Base-by-base conservation (phyloP, 2,888 invertebrate genomes). In the Tetramorium bicarinatum region DNA sequence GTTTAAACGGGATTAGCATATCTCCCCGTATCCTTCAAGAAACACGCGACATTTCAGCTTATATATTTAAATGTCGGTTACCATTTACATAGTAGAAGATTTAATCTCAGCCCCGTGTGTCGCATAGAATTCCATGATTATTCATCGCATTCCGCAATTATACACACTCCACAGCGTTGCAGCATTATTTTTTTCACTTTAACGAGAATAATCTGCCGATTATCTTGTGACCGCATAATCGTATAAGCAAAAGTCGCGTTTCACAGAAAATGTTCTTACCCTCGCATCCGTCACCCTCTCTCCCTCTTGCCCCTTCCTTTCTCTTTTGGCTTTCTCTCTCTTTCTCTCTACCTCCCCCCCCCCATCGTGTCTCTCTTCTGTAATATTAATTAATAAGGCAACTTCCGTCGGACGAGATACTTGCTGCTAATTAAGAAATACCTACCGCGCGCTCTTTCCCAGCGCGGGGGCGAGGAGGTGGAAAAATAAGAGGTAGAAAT, bases 341-440 rank as follows among this genome's bases (percentile, higher is more conserved):
- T 7, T 34, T 38, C 34, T 18, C 34, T 47, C 62, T 11, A 4
- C 29, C 3, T 2, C 44, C n/a, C 56, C 13, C 34, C 29, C 44
- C 34, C 74, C 67, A 64, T 29, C 66, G 29, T 54, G 71, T 66
- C 69, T 79, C 84, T 82, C 79, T 85, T 84, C 87, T 87, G 69
- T 87, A 87, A 90, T 91, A 91, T 87, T 91, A 92, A 91, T 91
- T 91, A 91, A 91, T 91, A 91, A 90, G 86, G 89, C 84, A 90
- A 84, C 84, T 82, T 89, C 85, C 86, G 85, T 64, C 79, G 82
- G 84, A 85, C 85, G 87, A 87, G 91, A 89, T 91, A 89, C 88
- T 92, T 89, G 87, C 87, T 85, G 86, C 88, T 92, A 92, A 92
- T 92, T 92, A 92, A 89, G 90, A 92, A 92, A 92, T 92, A 92